Conservation (phyloP, 2,888 invertebrate genomes). For the Phania funesta region DNA sequence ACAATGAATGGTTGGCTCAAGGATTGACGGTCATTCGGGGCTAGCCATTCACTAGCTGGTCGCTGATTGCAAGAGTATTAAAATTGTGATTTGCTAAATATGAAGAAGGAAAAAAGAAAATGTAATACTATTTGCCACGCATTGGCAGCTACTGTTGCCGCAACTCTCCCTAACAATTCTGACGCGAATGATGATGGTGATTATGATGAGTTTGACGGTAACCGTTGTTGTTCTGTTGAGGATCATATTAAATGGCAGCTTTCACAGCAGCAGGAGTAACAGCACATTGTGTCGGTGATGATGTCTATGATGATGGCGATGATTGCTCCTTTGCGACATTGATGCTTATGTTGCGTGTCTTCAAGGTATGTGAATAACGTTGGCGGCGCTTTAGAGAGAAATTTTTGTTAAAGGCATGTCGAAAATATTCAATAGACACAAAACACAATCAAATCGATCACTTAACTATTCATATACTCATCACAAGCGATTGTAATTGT, state of each 20-base stretch:
- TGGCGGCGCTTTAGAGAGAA: slow-evolving; percentile 64
- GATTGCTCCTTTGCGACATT: slow-evolving; percentile 68
- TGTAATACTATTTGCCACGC: slow-evolving; percentile 70
- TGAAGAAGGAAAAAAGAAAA: background rate
- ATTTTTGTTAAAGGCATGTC: slow-evolving; percentile 48
- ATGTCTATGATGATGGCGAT: slow-evolving; percentile 41
- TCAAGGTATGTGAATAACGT: slow-evolving; percentile 58
- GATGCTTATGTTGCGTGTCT: slow-evolving; percentile 68
- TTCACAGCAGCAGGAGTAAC: slow-evolving; percentile 60
- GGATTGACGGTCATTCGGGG: slow-evolving; percentile 20
- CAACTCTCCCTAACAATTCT: slow-evolving; percentile 32
- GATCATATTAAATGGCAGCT: slow-evolving; percentile 52
- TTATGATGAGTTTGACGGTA: slow-evolving; percentile 13
- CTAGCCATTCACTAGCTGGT: slow-evolving; percentile 18
- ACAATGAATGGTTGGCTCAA: slow-evolving; percentile 59
- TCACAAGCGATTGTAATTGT: slow-evolving; percentile 25
- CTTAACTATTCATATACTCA: slow-evolving; percentile 65
- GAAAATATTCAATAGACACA: slow-evolving; percentile 61
- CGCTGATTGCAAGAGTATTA: slow-evolving; percentile 65
- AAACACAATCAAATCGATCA: slow-evolving; percentile 66
- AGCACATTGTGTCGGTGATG: slow-evolving; percentile 39
- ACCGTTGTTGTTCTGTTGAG: slow-evolving; percentile 35
- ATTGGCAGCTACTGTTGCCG: slow-evolving; percentile 62
- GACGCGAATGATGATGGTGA: slow-evolving; percentile 50
- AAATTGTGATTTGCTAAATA: slow-evolving; percentile 70